These are phyloP conservation scores for Panagrolaimus sp. DNA, from an alignment of 1,140 invertebrate genomes.

Conservation along the genomic window DNA sequence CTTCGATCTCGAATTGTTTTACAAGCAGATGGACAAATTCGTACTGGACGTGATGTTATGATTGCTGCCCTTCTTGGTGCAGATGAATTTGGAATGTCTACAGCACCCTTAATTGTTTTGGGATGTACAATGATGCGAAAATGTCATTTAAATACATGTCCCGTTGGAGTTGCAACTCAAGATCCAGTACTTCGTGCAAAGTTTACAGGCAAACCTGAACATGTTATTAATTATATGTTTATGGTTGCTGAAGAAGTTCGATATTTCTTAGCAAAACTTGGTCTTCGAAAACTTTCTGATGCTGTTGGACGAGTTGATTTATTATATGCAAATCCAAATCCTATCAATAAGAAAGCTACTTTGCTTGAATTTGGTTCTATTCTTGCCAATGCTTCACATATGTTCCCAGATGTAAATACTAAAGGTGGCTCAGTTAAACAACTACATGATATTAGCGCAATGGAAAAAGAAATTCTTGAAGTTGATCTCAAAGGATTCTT, in stretches of 20 bases:
- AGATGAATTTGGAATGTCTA: slow-evolving; percentile 92
- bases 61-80: slow-evolving; percentile 89
- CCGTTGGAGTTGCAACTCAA: slow-evolving; percentile 92
- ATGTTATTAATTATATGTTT: slow-evolving; percentile 95
- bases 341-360: slow-evolving; percentile 73
- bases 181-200: slow-evolving; percentile 89
- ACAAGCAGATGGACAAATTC: slow-evolving; percentile 87
- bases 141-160: slow-evolving; percentile 97
- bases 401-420: slow-evolving; percentile 82
- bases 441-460: slow-evolving; percentile 40
- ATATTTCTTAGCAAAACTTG: slow-evolving; percentile 75
- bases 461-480: slow-evolving; percentile 40
- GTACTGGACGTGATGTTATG: slow-evolving; percentile 90
- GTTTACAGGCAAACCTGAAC: slow-evolving; percentile 92
- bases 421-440: slow-evolving; percentile 76
- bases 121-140: slow-evolving; percentile 99
- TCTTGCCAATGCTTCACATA: slow-evolving; percentile 77
- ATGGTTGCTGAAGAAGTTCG: slow-evolving; percentile 89
- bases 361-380: slow-evolving; percentile 77
- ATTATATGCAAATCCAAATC: slow-evolving; percentile 61
- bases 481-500: slow-evolving; percentile 42
- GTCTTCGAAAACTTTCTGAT: slow-evolving; percentile 81
- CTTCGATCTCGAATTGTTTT: slow-evolving; percentile 84
- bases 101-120: slow-evolving; percentile 90
- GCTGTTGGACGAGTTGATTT: slow-evolving; percentile 87